Evolutionary conservation across 2,113 vertebrate genomes (phyloP).

Genomic region (Sapajus apella): DNA sequence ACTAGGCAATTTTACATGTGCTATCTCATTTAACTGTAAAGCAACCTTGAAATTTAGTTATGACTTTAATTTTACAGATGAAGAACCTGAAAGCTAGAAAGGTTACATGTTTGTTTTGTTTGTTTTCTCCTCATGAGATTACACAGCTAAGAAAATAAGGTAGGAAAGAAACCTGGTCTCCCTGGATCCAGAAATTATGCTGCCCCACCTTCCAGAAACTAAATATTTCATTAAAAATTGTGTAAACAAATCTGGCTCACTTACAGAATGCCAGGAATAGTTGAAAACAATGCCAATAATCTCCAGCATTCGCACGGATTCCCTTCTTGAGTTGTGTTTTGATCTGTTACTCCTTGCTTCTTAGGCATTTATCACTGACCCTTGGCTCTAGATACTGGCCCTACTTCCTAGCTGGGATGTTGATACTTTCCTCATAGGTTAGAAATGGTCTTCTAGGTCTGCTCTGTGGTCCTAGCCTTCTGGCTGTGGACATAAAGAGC

Average conservation of each 20-base stretch:
- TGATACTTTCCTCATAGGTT: background rate
- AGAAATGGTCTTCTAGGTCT: background rate
- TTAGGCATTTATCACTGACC: background rate
- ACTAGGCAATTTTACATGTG: background rate
- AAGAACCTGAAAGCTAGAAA: background rate
- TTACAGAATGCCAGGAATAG: background rate
- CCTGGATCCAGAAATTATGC: background rate
- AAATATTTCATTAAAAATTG: background rate
- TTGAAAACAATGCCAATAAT: background rate
- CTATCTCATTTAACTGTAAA: background rate
- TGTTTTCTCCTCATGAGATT: background rate
- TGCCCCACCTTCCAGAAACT: background rate
- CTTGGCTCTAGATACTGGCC: background rate
- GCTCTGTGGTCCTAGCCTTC: background rate
- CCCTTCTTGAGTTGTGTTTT: background rate
- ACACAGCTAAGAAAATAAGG: background rate
- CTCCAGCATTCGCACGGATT: background rate
- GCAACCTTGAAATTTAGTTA: background rate
- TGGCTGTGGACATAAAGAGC: background rate
- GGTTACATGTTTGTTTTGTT: background rate
- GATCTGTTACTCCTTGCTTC: background rate
- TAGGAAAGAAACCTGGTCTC: background rate
- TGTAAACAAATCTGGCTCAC: background rate
- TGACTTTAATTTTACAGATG: constrained; percentile 27
- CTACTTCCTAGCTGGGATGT: background rate